A percentile compares a stretch with the other conserved stretches of the same genome.
phyloP scores from a whole-genome alignment of 2,113 vertebrate genomes.

The Bubalus kerabau region DNA sequence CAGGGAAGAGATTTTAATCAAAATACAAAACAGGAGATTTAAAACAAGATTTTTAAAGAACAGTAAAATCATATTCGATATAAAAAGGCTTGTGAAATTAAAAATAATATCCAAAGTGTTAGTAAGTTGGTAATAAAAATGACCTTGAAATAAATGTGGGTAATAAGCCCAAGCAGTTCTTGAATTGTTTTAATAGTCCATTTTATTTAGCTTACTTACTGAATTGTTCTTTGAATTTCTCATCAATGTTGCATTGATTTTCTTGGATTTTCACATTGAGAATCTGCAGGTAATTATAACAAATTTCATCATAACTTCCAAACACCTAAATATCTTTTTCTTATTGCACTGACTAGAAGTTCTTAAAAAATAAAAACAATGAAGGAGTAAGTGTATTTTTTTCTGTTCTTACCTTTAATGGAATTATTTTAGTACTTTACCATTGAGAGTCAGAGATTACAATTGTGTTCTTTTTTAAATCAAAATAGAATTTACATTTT shows the following conservation, averaged over 20 bases:
- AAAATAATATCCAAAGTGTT: not conserved
- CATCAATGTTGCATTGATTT: not conserved
- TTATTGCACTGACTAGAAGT: not conserved
- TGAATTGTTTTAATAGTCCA: not conserved
- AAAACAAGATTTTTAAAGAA: not conserved
- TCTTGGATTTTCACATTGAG: not conserved
- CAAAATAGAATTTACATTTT: not conserved
- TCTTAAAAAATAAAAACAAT: not conserved
- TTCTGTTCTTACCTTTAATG: not conserved
- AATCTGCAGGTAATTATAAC: not conserved
- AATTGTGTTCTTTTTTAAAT: not conserved
- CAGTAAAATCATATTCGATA: not conserved
- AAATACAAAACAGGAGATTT: not conserved
- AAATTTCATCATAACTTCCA: not conserved
- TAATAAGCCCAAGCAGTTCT: not conserved
- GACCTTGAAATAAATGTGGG: not conserved
- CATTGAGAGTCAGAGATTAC: not conserved
- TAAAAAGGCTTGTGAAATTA: not conserved
- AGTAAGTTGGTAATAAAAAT: not conserved
- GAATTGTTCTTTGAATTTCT: not conserved
- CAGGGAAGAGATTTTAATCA: not conserved
- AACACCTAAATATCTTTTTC: not conserved
- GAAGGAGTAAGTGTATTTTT: not conserved
- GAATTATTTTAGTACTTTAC: not conserved
- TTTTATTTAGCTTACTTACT: not conserved